phyloP scores from a whole-genome alignment of 2,797 vertebrate species.

The Cyprinella venusta region DNA sequence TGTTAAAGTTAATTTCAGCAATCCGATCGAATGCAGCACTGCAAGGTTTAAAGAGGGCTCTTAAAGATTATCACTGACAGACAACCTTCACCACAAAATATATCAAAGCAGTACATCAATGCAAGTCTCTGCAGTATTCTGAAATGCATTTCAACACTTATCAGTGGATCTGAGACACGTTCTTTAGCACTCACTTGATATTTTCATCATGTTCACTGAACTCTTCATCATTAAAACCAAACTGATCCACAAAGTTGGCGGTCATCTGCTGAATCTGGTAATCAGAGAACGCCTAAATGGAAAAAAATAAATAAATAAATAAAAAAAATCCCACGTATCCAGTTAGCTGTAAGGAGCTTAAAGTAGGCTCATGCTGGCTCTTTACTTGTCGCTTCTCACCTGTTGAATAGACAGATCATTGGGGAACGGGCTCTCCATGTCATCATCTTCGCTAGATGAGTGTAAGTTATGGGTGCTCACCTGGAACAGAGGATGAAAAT shows the following conservation, averaged over 20 bases:
- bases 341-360: neutral
- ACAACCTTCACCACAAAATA: neutral
- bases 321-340: neutral
- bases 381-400: conserved; percentile 70
- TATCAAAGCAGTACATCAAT: neutral
- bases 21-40: conserved; percentile 96
- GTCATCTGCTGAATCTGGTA: conserved; percentile 99
- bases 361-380: neutral
- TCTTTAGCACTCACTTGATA: conserved; percentile 83
- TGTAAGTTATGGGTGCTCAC: conserved; percentile 96
- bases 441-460: conserved; percentile 97
- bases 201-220: conserved; percentile 96
- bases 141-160: neutral
- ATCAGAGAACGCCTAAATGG: conserved; percentile 90
- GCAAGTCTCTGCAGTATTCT: neutral
- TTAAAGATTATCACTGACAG: neutral
- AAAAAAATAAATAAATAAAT: neutral
- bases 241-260: conserved; percentile 95
- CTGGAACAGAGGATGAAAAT: conserved; percentile 68
- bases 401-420: conserved; percentile 95
- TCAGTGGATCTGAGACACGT: neutral
- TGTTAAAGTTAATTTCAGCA: conserved; percentile 94
- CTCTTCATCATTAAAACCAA: conserved; percentile 96
- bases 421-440: conserved; percentile 92
- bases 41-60: conserved; percentile 47